These are phyloP conservation scores for Lamproptera curius DNA, from an alignment of 2,888 invertebrate species.

Conservation along the genomic window DNA sequence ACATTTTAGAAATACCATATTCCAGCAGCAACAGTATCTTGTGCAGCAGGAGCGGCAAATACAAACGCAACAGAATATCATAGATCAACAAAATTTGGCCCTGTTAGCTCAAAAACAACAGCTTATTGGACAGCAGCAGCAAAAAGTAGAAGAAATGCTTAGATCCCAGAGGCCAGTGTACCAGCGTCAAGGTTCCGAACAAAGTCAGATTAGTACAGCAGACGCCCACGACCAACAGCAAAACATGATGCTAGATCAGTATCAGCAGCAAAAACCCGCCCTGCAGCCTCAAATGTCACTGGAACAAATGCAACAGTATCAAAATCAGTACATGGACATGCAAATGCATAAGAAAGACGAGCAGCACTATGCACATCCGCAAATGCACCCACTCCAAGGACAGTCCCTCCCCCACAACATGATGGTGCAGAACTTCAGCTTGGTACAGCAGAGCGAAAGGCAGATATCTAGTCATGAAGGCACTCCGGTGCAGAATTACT, in stretches of 20 bases:
- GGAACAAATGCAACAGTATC: conserved; percentile 53
- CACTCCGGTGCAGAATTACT: conserved; percentile 69
- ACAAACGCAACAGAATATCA: conserved; percentile 75
- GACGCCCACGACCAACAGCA: conserved; percentile 59
- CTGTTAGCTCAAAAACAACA: conserved; percentile 72
- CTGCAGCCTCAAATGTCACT: conserved; percentile 63
- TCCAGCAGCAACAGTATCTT: conserved; percentile 70
- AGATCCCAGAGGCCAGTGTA: conserved; percentile 61
- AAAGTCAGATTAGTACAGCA: conserved; percentile 60
- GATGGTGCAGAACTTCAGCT: conserved; percentile 56
- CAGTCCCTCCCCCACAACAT: conserved; percentile 66
- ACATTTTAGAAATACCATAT: conserved; percentile 51
- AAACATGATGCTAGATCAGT: conserved; percentile 43
- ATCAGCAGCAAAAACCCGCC: conserved; percentile 50
- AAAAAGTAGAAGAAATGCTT: conserved; percentile 63
- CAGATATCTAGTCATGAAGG: conserved; percentile 75
- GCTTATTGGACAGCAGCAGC: conserved; percentile 74
- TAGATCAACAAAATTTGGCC: conserved; percentile 76
- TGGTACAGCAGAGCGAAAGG: conserved; percentile 64
- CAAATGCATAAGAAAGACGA: conserved; percentile 52
- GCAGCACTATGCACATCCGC: conserved; percentile 52
- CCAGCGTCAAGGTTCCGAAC: conserved; percentile 66
- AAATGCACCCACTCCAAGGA: conserved; percentile 58
- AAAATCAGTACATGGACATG: conserved; percentile 46
- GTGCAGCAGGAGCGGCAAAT: conserved; percentile 72